Conservation (phyloP, 2,113 vertebrate species). For the Lamprologus callipterus region DNA sequence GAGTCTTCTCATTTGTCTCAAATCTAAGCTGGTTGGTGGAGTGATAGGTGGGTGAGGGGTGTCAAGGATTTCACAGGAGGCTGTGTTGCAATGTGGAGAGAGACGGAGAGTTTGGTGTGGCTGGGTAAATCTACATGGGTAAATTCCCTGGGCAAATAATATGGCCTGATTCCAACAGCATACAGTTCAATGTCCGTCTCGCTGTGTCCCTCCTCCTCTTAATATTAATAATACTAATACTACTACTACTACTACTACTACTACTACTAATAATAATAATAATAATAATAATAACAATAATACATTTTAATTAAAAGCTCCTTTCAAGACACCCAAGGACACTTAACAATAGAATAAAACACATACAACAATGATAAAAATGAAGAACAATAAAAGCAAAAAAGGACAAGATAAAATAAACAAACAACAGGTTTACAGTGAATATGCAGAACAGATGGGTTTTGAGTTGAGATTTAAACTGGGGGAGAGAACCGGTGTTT, state of each 20-base stretch:
- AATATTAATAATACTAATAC: too few relatives aligned
- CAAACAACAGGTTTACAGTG: not conserved
- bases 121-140: not conserved
- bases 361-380: not conserved
- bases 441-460: not conserved
- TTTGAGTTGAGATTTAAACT: not conserved
- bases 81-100: not conserved
- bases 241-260: too few relatives aligned
- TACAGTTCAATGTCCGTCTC: not conserved
- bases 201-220: too few relatives aligned
- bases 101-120: not conserved
- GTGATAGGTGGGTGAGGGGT: not conserved
- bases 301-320: not conserved
- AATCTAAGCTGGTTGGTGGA: not conserved
- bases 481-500: not conserved
- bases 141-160: not conserved
- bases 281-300: not conserved
- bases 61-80: not conserved
- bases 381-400: not conserved
- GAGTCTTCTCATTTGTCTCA: not conserved
- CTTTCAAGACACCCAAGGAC: not conserved
- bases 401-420: not conserved
- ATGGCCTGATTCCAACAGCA: not conserved
- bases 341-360: not conserved
- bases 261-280: accelerated